Evolutionary conservation across 2,797 vertebrate genomes (phyloP).

Genomic region (Neostethus bicornis): DNA sequence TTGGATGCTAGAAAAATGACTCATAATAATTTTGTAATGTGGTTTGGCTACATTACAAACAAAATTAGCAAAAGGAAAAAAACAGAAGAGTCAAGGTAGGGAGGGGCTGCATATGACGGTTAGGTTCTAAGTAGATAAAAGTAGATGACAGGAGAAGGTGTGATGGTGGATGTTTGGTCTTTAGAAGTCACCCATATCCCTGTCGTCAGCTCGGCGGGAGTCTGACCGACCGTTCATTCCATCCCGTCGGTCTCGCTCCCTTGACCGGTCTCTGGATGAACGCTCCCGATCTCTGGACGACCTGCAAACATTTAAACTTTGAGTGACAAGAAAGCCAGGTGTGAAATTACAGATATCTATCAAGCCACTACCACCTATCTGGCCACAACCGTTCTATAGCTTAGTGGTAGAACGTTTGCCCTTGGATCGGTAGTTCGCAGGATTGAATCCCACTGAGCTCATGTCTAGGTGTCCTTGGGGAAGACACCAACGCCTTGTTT

Average conservation of each 20-base stretch:
- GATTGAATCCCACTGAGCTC: too few relatives aligned
- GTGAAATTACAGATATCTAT: too few relatives aligned
- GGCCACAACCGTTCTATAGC: too few relatives aligned
- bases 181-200: conserved; percentile 93
- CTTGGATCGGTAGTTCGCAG: too few relatives aligned
- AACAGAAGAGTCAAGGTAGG: conserved; percentile 37
- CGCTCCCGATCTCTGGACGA: conserved; percentile 89
- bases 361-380: too few relatives aligned
- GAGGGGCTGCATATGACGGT: conserved; percentile 48
- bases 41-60: conserved; percentile 31
- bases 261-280: conserved; percentile 83
- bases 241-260: conserved; percentile 83
- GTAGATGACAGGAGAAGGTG: conserved; percentile 46
- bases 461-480: too few relatives aligned
- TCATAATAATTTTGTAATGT: conserved; percentile 34
- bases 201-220: conserved; percentile 87
- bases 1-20: conserved; percentile 31
- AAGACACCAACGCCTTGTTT: too few relatives aligned
- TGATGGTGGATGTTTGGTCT: conserved; percentile 54
- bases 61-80: conserved; percentile 62
- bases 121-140: conserved; percentile 49
- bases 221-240: conserved; percentile 88
- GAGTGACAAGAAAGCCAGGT: not conserved
- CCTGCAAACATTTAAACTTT: conserved; percentile 41
- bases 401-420: too few relatives aligned